Base-by-base conservation (phyloP, 2,888 invertebrate species). In the Itoplectis maculator region DNA sequence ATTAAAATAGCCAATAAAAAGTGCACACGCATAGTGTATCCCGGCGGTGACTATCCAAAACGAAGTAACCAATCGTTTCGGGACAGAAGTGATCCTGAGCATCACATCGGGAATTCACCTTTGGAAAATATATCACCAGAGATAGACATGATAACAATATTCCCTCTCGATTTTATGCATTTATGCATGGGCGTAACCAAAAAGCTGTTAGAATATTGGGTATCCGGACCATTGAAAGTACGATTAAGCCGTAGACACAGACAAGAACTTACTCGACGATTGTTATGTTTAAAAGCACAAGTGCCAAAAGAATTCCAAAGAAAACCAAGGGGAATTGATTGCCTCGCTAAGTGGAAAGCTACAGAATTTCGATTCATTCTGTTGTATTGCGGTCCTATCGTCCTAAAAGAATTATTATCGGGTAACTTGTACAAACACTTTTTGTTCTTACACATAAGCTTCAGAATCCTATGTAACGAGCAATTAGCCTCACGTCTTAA, bases 121-220 rank as follows among this genome's bases (percentile, higher is more conserved):
- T 51, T 78, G n/a, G 54, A 70, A 45, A 5, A 23, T n/a, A 79
- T 79, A 42, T n/a, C 20, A 23, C 78, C 37, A 0, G 35, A 54
- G 2, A 56, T 72, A 3, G 65, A 78, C 11, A 78, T 72, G 65
- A 54, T 11, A 0, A 15, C 72, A 15, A 72, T 72, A 8, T 72
- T 78, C 63, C 45, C 65, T 13, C 35, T 79, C 20, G 76, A 77
- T 68, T 76, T 61, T n/a, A 77, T 72, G 81, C 75, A 81, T 37
- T 18, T 81, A 13, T 77, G 69, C 49, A 37, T 61, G 15, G 68
- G 77, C 11, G 77, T 8, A 8, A 77, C 37, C 45, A 59, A 70
- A 68, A 70, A 70, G 59, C 13, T 69, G 35, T 61, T 77, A 35
- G 70, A 69, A 18, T 18, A 23, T 13, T 56, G 37, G 45, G n/a